Evolutionary conservation across 2,888 invertebrate genomes (phyloP), one percentile per base, ranked within the genome.

Genomic region (Dryobota labecula): DNA sequence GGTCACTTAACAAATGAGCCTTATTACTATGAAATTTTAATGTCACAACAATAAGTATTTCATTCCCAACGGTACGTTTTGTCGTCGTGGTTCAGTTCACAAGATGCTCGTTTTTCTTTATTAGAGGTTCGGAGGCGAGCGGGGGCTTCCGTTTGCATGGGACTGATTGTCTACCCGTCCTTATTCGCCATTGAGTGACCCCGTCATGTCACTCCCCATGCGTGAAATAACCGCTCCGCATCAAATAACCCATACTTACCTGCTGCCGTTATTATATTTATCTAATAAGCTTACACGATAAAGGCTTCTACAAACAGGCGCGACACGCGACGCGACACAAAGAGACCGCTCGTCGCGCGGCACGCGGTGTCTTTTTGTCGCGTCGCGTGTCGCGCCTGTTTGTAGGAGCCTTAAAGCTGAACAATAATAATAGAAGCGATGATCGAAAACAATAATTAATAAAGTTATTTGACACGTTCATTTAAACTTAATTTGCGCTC

Each of bases 1-100:
- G 47, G 58, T 58, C n/a, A 56, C 30, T 24, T 54, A 38, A 13
- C n/a, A 71, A 75, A 76, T 60, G 8, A 65, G 57, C 43, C 51
- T 62, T 68, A 72, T 68, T 67, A 65, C 47, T 68, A 56, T 74
- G 74, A 70, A 61, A 66, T 75, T 80, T 63, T 60, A 72, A 61
- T 72, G 60, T 66, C 61, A 73, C 76, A 70, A 76, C 77, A 75
- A 78, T 77, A 83, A 79, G 74, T 81, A 82, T 83, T 87, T 84
- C 85, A 89, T 88, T 89, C 83, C 89, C 89, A 90, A 91, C 91
- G 90, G 90, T 89, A 88, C 84, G 88, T 87, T 88, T 84, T 75
- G 84, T 78, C 83, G 90, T 88, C 87, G 84, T 86, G 91, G 88
- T 90, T 90, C 89, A 89, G 89, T 88, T 90, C 89, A 89, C 92